A percentile compares a stretch with the other conserved stretches of the same genome.
Evolutionary conservation across 1,140 invertebrate species (phyloP).

Genomic region (Drosophila saltans): DNA sequence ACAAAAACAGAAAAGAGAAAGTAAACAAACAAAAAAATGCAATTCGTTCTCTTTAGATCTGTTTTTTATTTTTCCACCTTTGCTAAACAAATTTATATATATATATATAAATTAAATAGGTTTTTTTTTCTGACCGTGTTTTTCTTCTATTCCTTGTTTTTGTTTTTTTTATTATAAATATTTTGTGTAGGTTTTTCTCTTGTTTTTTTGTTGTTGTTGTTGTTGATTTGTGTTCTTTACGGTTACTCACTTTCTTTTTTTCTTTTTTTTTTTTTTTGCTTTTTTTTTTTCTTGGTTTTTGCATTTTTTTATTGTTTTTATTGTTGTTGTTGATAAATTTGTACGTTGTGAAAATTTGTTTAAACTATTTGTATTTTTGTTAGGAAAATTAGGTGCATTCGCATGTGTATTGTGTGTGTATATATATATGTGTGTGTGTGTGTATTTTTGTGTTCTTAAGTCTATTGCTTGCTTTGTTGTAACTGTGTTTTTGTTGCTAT

Average conservation of each 20-base stretch:
- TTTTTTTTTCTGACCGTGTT: constrained; percentile 20
- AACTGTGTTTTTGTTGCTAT: constrained; percentile 45
- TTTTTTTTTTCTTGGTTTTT: constrained; percentile 34
- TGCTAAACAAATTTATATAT: constrained; percentile 40
- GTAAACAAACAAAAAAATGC: constrained; percentile 52
- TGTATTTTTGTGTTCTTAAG: constrained; percentile 66
- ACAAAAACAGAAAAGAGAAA: constrained; percentile 24
- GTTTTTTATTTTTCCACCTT: constrained; percentile 17
- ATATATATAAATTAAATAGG: constrained; percentile 38
- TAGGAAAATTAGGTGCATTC: constrained; percentile 21
- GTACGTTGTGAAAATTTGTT: constrained; percentile 68
- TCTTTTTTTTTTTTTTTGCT: constrained; percentile 22
- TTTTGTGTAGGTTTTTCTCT: not conserved
- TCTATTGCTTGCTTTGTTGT: constrained; percentile 60
- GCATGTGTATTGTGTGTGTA: constrained; percentile 35
- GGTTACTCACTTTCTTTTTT: constrained; percentile 17
- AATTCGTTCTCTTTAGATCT: constrained; percentile 11
- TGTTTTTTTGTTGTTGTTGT: too few species aligned
- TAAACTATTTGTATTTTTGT: constrained; percentile 69
- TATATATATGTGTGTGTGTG: constrained; percentile 41
- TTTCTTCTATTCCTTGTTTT: constrained; percentile 1
- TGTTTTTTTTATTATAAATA: constrained; percentile 7
- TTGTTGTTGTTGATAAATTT: constrained; percentile 68
- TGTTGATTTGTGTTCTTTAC: constrained; percentile 21
- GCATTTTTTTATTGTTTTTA: constrained; percentile 44